A percentile compares a stretch with the other conserved stretches of the same genome.
Conservation (phyloP, 2,113 vertebrate genomes). For the Anoplopoma fimbria region DNA sequence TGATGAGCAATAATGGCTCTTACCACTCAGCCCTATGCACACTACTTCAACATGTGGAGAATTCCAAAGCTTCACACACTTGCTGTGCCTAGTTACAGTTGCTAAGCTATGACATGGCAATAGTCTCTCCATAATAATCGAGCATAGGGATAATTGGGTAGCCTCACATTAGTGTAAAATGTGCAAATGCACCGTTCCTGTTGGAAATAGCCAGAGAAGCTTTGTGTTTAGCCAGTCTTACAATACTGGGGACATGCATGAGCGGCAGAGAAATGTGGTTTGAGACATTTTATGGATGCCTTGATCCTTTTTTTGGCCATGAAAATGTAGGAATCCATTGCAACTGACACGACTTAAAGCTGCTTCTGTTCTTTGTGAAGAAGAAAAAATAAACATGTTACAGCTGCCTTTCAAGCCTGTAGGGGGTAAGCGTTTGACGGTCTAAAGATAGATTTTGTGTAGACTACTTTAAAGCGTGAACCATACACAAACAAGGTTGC, state of each 20-base stretch:
- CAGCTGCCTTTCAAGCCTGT: slow-evolving; percentile 33
- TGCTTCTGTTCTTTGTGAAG: slow-evolving; percentile 30
- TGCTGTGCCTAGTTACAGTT: not conserved
- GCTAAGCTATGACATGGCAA: not conserved
- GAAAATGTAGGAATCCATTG: slow-evolving; percentile 10
- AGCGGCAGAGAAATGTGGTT: slow-evolving; percentile 8
- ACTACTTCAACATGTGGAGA: not conserved
- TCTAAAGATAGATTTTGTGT: slow-evolving; percentile 45
- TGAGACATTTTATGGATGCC: slow-evolving; percentile 15
- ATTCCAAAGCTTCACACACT: not conserved
- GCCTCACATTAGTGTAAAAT: not conserved
- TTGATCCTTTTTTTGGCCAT: slow-evolving; percentile 22
- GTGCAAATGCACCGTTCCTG: not conserved
- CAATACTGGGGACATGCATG: not conserved
- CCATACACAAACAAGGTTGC: slow-evolving; percentile 17
- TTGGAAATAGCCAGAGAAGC: not conserved
- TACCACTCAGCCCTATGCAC: not conserved
- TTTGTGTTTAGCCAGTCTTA: not conserved
- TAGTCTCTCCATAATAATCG: not conserved
- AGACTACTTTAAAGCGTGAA: slow-evolving; percentile 15
- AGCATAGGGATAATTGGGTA: not conserved
- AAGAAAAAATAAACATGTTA: slow-evolving; percentile 38
- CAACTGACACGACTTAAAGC: slow-evolving; percentile 37
- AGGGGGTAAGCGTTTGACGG: slow-evolving; percentile 17
- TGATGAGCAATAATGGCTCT: not conserved